Percentiles rank a stretch among this genome's conserved stretches.
Evolutionary conservation across 2,113 vertebrate genomes (phyloP).

Genomic region (Haplotaxodon microlepis): DNA sequence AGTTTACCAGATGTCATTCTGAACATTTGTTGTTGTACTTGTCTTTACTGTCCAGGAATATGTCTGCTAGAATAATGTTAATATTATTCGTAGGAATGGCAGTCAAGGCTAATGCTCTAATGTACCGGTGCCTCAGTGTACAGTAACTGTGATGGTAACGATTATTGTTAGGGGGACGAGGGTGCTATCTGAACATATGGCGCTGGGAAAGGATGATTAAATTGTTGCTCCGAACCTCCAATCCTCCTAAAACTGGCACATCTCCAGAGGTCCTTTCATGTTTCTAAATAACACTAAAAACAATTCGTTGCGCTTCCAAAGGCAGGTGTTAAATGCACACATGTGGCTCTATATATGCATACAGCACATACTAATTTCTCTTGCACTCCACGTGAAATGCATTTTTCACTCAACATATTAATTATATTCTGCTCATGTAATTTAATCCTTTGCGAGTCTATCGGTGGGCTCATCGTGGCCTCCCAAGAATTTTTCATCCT

Average conservation of each 20-base stretch:
- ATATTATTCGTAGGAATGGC: neutral
- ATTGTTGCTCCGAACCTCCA: neutral
- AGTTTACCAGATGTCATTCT: neutral
- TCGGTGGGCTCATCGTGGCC: neutral
- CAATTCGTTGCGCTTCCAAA: neutral
- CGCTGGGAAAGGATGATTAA: neutral
- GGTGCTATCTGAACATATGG: slow-evolving; percentile 10
- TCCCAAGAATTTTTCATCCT: neutral
- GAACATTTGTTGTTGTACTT: neutral
- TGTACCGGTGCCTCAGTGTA: neutral
- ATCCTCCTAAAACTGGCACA: neutral
- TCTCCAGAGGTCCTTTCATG: neutral
- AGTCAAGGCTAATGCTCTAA: neutral
- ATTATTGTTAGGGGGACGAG: neutral
- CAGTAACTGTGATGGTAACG: neutral
- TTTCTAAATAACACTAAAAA: neutral
- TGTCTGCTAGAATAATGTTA: neutral
- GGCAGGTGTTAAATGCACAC: neutral
- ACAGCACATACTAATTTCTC: neutral
- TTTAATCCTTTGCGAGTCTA: neutral
- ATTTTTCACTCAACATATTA: neutral
- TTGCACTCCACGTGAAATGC: neutral
- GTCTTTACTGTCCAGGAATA: neutral
- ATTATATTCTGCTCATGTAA: neutral
- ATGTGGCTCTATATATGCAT: neutral